Percentiles rank a stretch among this genome's conserved stretches.
phyloP scores from a whole-genome alignment of 2,113 vertebrate genomes.

The Vombatus ursinus region DNA sequence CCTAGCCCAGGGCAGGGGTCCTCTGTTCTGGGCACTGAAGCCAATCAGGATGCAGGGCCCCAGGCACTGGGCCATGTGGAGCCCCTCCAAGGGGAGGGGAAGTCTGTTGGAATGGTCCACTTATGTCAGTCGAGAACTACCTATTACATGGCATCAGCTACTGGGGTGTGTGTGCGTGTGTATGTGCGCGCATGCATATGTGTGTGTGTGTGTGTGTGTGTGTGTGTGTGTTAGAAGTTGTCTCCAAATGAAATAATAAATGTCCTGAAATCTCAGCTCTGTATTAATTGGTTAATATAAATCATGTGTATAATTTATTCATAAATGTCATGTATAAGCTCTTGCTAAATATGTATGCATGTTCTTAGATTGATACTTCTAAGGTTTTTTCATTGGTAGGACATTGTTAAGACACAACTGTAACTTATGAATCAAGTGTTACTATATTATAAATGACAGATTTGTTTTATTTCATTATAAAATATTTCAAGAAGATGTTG shows the following conservation, averaged over 20 bases:
- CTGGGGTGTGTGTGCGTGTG: conserved; percentile 32
- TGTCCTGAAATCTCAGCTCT: conserved; percentile 74
- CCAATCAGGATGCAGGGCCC: not conserved
- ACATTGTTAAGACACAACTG: conserved; percentile 77
- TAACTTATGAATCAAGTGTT: conserved; percentile 83
- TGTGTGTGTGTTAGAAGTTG: conserved; percentile 57
- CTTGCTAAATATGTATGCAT: conserved; percentile 74
- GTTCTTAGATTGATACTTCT: conserved; percentile 69
- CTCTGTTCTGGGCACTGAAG: not conserved
- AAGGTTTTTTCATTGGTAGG: conserved; percentile 61
- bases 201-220: conserved; percentile 32
- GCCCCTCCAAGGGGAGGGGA: not conserved
- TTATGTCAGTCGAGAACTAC: not conserved
- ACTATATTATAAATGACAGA: conserved; percentile 81
- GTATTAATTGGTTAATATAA: conserved; percentile 76
- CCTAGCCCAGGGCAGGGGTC: not conserved
- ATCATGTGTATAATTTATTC: conserved; percentile 83
- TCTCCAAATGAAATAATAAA: conserved; percentile 70
- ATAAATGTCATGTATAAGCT: conserved; percentile 71
- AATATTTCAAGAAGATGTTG: conserved; percentile 68
- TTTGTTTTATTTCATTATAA: conserved; percentile 83
- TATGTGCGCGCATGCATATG: no score
- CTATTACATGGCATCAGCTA: conserved; percentile 60
- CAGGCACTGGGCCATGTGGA: not conserved
- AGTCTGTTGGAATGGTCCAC: not conserved